Conservation (phyloP, 30 jellyfish, hydroid and myxozoan species). For the Hydra vulgaris region DNA sequence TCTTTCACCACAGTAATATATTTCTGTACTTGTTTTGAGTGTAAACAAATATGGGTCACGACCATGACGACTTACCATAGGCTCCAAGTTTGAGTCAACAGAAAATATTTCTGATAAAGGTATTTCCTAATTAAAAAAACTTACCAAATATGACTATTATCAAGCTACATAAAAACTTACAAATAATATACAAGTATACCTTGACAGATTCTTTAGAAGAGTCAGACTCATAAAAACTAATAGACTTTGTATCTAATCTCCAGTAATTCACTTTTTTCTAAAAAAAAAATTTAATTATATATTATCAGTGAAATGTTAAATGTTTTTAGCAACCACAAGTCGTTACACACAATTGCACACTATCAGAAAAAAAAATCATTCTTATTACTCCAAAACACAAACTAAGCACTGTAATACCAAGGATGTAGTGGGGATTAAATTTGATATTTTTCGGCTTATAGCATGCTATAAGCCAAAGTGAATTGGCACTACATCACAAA, state of each 20-base stretch:
- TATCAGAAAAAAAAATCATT: too few relatives aligned
- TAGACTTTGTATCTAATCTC: slow-evolving; percentile 87
- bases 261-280: slow-evolving; percentile 80
- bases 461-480: too few relatives aligned
- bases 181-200: slow-evolving; percentile 26
- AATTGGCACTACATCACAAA: too few relatives aligned
- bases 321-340: too few relatives aligned
- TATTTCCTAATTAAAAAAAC: slow-evolving; percentile 44
- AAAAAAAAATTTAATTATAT: slow-evolving; percentile 14
- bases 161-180: background rate
- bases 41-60: slow-evolving; percentile 91
- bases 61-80: slow-evolving; percentile 72
- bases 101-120: slow-evolving; percentile 80
- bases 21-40: slow-evolving; percentile 47
- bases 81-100: slow-evolving; percentile 83
- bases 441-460: too few relatives aligned
- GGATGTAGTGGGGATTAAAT: too few relatives aligned
- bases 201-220: slow-evolving; percentile 56
- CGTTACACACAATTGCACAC: too few relatives aligned
- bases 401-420: too few relatives aligned
- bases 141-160: background rate
- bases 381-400: too few relatives aligned
- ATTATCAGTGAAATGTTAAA: too few relatives aligned
- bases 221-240: slow-evolving; percentile 66
- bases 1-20: slow-evolving; percentile 88